Evolutionary conservation across 2,888 invertebrate genomes (phyloP).

Genomic region (Eustalomyia histrio): DNA sequence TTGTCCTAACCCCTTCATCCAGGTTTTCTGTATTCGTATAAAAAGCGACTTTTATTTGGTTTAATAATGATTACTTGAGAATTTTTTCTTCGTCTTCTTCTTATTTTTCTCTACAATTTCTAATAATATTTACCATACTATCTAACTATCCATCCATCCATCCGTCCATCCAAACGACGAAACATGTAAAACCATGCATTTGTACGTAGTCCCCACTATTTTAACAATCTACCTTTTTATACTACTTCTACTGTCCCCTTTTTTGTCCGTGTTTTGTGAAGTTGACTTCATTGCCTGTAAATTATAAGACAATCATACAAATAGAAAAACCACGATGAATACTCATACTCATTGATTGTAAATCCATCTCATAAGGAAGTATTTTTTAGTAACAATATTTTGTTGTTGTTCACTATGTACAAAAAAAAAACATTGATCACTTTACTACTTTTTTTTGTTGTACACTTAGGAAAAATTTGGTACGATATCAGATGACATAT

Average conservation of each 20-base stretch:
- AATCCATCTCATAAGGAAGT: constrained; percentile 63
- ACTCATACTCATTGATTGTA: constrained; percentile 55
- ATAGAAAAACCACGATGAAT: constrained; percentile 15
- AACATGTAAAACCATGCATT: constrained; percentile 45
- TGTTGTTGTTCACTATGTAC: constrained; percentile 7
- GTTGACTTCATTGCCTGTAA: constrained; percentile 52
- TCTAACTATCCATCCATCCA: constrained; percentile 23
- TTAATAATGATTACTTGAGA: constrained; percentile 48
- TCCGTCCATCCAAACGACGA: constrained; percentile 14
- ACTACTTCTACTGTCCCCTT: constrained; percentile 13
- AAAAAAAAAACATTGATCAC: constrained; percentile 57
- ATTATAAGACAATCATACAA: constrained; percentile 21
- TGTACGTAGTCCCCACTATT: constrained; percentile 38
- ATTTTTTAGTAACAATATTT: constrained; percentile 35
- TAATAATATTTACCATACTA: constrained; percentile 51
- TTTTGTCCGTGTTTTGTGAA: constrained; percentile 25
- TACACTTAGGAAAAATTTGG: neutral
- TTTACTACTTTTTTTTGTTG: constrained; percentile 16
- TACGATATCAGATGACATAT: too few species aligned
- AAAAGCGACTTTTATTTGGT: constrained; percentile 42
- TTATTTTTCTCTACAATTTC: constrained; percentile 18
- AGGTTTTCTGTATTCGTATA: neutral
- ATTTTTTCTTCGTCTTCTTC: constrained; percentile 4
- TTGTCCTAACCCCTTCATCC: neutral
- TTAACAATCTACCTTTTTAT: constrained; percentile 10